A percentile compares a stretch with the other conserved stretches of the same genome.
Conservation (phyloP, 2,888 invertebrate species). For the Papilio protenor region DNA sequence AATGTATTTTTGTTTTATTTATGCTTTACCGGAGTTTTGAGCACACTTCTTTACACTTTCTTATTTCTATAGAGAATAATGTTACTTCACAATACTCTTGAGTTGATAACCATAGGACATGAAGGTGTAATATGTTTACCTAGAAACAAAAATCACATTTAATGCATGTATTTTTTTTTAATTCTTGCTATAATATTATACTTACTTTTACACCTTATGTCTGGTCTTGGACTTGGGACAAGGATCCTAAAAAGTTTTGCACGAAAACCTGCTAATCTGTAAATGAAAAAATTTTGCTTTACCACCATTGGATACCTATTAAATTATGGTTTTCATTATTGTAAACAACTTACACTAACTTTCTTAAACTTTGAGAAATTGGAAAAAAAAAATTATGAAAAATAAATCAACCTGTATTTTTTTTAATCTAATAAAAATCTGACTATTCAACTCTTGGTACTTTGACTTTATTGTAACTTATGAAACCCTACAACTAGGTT, state of each 20-base stretch:
- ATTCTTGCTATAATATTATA: not conserved
- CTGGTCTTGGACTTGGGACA: slow-evolving; percentile 5
- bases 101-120: slow-evolving; percentile 12
- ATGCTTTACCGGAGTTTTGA: not conserved
- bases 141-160: slow-evolving; percentile 14
- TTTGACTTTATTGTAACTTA: not conserved
- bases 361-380: too few species aligned
- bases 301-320: not conserved
- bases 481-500: not conserved
- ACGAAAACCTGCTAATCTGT: slow-evolving; percentile 32
- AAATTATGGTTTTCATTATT: not conserved
- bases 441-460: not conserved
- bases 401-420: not conserved
- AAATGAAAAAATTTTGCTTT: slow-evolving; percentile 4
- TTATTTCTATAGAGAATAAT: not conserved
- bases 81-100: slow-evolving; percentile 4
- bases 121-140: slow-evolving; percentile 18
- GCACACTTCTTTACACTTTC: not conserved
- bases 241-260: slow-evolving; percentile 26
- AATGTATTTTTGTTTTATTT: not conserved
- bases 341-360: not conserved
- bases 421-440: too few species aligned
- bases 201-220: slow-evolving; percentile 25
- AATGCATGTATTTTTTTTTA: not conserved
- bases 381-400: not conserved